These are phyloP conservation scores for Temnothorax ravouxi DNA, from an alignment of 2,888 invertebrate genomes.

Conservation along the genomic window DNA sequence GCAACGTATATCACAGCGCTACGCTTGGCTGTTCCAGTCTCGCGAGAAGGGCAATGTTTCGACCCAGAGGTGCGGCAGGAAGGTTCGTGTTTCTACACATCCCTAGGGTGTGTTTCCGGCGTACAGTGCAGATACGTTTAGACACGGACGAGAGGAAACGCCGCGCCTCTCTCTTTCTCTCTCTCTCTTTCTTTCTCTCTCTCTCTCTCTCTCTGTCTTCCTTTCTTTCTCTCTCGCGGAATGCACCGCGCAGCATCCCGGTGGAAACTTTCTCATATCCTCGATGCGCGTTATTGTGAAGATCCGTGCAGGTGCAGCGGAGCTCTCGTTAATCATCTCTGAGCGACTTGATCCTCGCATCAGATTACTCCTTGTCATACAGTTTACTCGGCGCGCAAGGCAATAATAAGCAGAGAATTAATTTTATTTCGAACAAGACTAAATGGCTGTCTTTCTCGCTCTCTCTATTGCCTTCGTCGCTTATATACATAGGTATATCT, in stretches of 20 bases:
- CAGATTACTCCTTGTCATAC: conserved; percentile 41
- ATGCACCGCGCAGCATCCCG: conserved; percentile 34
- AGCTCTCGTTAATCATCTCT: conserved; percentile 68
- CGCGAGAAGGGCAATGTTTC: conserved; percentile 45
- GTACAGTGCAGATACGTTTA: conserved; percentile 56
- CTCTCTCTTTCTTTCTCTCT: background rate
- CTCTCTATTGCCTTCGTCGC: background rate
- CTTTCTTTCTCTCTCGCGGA: background rate
- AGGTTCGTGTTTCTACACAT: conserved; percentile 59
- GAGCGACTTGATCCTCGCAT: conserved; percentile 65
- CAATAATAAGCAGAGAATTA: conserved; percentile 47
- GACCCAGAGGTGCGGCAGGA: conserved; percentile 44
- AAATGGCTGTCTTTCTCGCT: background rate
- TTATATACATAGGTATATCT: no score
- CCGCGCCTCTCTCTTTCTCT: background rate
- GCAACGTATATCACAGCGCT: conserved; percentile 36
- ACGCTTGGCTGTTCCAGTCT: conserved; percentile 11
- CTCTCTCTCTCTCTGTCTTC: background rate
- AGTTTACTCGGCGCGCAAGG: conserved; percentile 22
- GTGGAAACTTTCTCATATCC: conserved; percentile 59
- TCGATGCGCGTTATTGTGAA: conserved; percentile 62
- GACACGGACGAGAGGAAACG: conserved; percentile 47
- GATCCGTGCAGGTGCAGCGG: conserved; percentile 52
- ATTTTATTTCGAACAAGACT: conserved; percentile 27
- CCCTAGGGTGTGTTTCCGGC: conserved; percentile 56